Evolutionary conservation across 2,797 vertebrate species (phyloP).

Genomic region (Thripadectes ignobilis): DNA sequence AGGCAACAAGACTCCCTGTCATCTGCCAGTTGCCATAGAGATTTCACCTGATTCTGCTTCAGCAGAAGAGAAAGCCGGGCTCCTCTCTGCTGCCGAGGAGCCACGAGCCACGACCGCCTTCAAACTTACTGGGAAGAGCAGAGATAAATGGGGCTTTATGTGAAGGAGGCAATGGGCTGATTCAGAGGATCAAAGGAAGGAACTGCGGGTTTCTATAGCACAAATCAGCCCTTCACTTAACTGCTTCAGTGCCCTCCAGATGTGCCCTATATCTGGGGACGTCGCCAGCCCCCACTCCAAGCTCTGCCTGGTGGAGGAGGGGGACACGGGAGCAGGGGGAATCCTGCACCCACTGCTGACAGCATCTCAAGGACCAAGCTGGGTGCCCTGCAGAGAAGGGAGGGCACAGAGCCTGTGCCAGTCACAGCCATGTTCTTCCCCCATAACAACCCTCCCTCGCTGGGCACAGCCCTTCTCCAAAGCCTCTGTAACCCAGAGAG

Average conservation of each 20-base stretch:
- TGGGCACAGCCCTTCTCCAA: neutral
- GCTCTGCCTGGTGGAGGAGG: neutral
- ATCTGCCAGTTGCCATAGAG: slow-evolving; percentile 78
- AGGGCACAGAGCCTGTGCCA: neutral
- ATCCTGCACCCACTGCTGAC: neutral
- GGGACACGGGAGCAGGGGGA: neutral
- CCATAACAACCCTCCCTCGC: neutral
- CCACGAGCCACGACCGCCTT: neutral
- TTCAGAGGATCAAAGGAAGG: slow-evolving; percentile 54
- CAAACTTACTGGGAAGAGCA: slow-evolving; percentile 14
- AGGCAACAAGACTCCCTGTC: slow-evolving; percentile 76
- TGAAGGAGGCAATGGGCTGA: slow-evolving; percentile 37
- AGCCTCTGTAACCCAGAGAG: neutral
- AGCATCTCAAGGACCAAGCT: neutral
- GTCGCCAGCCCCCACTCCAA: neutral
- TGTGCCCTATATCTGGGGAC: neutral
- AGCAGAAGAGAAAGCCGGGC: slow-evolving; percentile 54
- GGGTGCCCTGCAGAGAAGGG: neutral
- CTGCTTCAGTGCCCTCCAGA: slow-evolving; percentile 51
- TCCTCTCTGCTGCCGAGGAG: neutral
- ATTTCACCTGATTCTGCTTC: slow-evolving; percentile 74
- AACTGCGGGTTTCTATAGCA: slow-evolving; percentile 35
- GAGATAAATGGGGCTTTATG: slow-evolving; percentile 60
- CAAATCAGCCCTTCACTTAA: slow-evolving; percentile 54
- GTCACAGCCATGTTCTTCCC: neutral